Conservation (phyloP, 2,888 invertebrate genomes). For the Cheilosia soror region DNA sequence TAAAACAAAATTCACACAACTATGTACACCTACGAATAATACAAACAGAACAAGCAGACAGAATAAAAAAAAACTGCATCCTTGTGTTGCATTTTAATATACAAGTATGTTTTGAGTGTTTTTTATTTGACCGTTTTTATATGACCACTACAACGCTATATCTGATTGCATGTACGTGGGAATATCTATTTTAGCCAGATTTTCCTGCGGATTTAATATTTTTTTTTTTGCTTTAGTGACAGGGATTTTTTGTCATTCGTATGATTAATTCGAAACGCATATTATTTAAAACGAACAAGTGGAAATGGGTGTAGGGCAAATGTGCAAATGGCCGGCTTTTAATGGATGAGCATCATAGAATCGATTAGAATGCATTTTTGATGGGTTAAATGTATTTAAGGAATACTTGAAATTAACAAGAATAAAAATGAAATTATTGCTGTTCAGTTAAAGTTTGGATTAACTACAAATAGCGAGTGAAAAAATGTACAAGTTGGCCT, state of each 20-base stretch:
- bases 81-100: constrained; percentile 20
- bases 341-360: not conserved
- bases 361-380: not conserved
- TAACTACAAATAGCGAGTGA: too few species aligned
- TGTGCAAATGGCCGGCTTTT: not conserved
- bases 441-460: too few species aligned
- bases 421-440: too few species aligned
- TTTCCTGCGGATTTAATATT: constrained; percentile 13
- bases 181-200: constrained; percentile 41
- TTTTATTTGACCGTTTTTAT: constrained; percentile 21
- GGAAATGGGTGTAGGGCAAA: constrained; percentile 18
- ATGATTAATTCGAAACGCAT: constrained; percentile 41
- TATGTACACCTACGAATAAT: not conserved
- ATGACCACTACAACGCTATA: not conserved
- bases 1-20: not conserved
- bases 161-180: constrained; percentile 21
- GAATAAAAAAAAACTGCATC: not conserved
- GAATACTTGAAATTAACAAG: too few species aligned
- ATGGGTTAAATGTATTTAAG: not conserved
- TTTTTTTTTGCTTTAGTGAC: constrained; percentile 17
- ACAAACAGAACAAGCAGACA: not conserved
- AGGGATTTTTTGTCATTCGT: constrained; percentile 1
- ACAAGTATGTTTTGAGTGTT: not conserved
- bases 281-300: constrained; percentile 33
- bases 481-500: too few species aligned